Base-by-base conservation (phyloP, 1,140 invertebrate genomes). In the Drosophila teissieri region DNA sequence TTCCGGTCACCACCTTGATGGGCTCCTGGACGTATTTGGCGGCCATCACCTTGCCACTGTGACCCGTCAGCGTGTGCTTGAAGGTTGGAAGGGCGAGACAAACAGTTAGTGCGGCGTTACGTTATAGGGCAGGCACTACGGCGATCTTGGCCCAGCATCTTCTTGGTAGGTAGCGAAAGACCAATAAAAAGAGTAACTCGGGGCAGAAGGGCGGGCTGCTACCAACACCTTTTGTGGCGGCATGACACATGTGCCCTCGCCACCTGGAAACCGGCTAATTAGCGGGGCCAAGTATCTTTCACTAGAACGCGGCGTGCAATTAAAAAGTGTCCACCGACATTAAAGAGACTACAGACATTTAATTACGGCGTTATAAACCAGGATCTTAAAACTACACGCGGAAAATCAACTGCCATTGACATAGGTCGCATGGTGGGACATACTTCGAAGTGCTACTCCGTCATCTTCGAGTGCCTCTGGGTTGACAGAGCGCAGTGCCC, bases 61-160 rank as follows among this genome's bases (percentile, higher is more conserved):
- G 98, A 49, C 98, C 98, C 56, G 98, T 99, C 77, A 99, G 93
- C 34, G 98, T 99, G 92, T 98, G 97, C 97, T 99, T 95, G 93
- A 93, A 93, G 81, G 60, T 55, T 51, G 10, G 69, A 45, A 42
- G 65, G 49, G 37, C 37, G 54, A 68, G 14, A 49, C 42, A 54
- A 54, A 78, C 61, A 60, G 58, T 73, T 79, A 63, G 57, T 34
- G 34, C 34, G n/a, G 48, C 67, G 36, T 48, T 72, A 15, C 53
- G 77, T 84, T 83, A 74, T 58, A 61, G 53, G 45, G 46, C 74
- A 74, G 61, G 22, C 19, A 56, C 15, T 31, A 37, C 15, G 37
- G 14, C 19, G n/a, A 42, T 40, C 54, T 15, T 37, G 6, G 15
- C 54, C 10, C 52, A 60, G 27, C 53, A 42, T 62, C 60, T 42